These are phyloP conservation scores for Phenganax subtilis DNA, from an alignment of 92 coral and sea anemone species.

Conservation along the genomic window DNA sequence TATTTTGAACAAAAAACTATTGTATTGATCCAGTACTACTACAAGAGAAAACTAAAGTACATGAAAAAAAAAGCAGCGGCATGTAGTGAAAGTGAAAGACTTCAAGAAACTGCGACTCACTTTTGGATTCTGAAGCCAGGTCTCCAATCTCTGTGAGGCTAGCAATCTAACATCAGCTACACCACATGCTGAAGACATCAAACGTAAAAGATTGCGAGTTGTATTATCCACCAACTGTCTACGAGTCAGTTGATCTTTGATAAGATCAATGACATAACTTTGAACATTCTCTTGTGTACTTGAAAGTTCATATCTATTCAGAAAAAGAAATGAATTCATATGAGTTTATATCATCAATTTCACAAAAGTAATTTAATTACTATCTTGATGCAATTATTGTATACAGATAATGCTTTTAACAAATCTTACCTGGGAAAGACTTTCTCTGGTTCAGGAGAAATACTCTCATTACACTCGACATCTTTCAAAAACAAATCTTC, in stretches of 20 bases:
- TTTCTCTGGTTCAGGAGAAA: constrained; percentile 36
- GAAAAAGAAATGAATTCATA: not conserved
- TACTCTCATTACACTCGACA: constrained; percentile 33
- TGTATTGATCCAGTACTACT: not conserved
- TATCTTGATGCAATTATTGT: not conserved
- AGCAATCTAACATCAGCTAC: constrained; percentile 78
- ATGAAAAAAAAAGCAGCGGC: not conserved
- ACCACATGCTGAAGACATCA: constrained; percentile 87
- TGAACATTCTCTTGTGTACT: constrained; percentile 76
- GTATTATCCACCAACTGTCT: constrained; percentile 93
- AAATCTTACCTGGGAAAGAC: constrained; percentile 18
- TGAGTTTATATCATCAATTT: not conserved
- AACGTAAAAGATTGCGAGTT: constrained; percentile 76
- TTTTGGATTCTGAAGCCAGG: constrained; percentile 95
- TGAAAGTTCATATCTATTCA: constrained; percentile 59
- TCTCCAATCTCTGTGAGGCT: constrained; percentile 82
- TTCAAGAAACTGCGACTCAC: constrained; percentile 33
- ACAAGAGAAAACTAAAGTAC: not conserved
- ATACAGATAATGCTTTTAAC: not conserved
- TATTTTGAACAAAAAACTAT: not conserved
- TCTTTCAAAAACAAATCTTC: constrained; percentile 30
- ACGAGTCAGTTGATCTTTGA: constrained; percentile 86
- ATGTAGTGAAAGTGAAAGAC: not conserved
- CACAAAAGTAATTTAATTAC: no score
- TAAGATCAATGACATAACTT: constrained; percentile 73